phyloP scores from a whole-genome alignment of 2,113 vertebrate genomes.

The Gambusia holbrooki region DNA sequence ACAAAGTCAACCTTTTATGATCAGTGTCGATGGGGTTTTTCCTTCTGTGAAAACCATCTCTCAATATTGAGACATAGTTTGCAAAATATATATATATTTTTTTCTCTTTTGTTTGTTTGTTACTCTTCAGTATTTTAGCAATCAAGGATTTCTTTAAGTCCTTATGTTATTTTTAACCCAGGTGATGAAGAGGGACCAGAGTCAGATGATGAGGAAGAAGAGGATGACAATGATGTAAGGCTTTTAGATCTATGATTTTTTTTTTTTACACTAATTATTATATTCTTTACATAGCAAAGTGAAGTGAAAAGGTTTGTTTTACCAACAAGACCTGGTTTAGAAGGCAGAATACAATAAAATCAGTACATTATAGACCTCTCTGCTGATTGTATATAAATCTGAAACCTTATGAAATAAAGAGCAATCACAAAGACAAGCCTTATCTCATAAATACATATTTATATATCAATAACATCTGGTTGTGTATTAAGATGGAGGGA shows the following conservation, averaged over 20 bases:
- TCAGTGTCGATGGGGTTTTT: too few relatives aligned
- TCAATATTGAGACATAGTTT: too few relatives aligned
- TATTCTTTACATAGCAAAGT: not conserved
- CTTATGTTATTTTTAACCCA: conserved; percentile 50
- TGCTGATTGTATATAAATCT: not conserved
- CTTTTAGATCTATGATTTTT: not conserved
- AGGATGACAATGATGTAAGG: conserved; percentile 88
- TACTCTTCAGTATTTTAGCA: not conserved
- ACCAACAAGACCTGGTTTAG: not conserved
- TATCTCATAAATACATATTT: too few relatives aligned
- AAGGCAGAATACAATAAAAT: not conserved
- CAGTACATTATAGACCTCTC: not conserved
- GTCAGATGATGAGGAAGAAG: conserved; percentile 94
- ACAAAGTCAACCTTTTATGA: too few relatives aligned
- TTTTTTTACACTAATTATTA: not conserved
- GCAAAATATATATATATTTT: too few relatives aligned
- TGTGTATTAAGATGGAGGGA: too few relatives aligned
- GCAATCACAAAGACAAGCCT: too few relatives aligned
- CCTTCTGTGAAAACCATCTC: too few relatives aligned
- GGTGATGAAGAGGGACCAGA: conserved; percentile 85
- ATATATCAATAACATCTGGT: too few relatives aligned
- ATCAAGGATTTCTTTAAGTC: not conserved
- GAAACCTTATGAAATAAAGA: too few relatives aligned
- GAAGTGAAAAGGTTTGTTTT: too few relatives aligned
- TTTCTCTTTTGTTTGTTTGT: not conserved